Evolutionary conservation across 2,797 vertebrate genomes (phyloP), one percentile per base, ranked within the genome.

Genomic region (Aplochiton taeniatus): DNA sequence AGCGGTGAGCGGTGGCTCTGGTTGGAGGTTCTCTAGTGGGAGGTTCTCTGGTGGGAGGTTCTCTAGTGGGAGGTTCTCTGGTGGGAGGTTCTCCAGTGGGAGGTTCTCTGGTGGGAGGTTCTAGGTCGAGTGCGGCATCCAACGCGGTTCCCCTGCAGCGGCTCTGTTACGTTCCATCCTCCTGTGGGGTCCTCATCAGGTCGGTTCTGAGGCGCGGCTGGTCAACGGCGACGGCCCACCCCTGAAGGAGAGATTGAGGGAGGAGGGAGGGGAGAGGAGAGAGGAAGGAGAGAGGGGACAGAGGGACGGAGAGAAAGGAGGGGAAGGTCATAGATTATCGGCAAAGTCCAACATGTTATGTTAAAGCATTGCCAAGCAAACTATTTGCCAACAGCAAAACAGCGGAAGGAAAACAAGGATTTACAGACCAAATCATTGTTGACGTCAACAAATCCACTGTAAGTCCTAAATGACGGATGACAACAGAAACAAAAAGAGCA

Each of bases 161-260:
- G 59, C 60, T 93, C 91, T 93, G 88, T 93, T 93, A 61, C 91
- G 92, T 91, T 93, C 91, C 92, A 93, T 93, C 84, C 78, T 89
- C 87, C 63, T 62, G 59, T 59, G 78, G 71, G 62, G 66, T 78
- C 58, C 54, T 72, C 58, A 85, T 83, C 68, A 70, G 66, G 75
- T 79, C 74, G 58, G 63, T n/a, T 11, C n/a, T 46, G 13, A 5
- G 13, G 2, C 2, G 45, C 13, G 55, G 31, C 53, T 17, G 12
- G 48, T 72, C 53, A 60, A 47, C 43, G 41, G 20, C 20, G 47
- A 13, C 19, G 46, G 64, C 13, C 8, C 16, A 7, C 60, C 51
- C 67, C 83, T 87, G 84, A 77, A 88, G 80, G 66, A 17, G 51
- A 64, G 17, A 66, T 11, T 57, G 65, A 43, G 56, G 17, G 55